Evolutionary conservation across 2,888 invertebrate species (phyloP).

Genomic region (Plusia festucae): DNA sequence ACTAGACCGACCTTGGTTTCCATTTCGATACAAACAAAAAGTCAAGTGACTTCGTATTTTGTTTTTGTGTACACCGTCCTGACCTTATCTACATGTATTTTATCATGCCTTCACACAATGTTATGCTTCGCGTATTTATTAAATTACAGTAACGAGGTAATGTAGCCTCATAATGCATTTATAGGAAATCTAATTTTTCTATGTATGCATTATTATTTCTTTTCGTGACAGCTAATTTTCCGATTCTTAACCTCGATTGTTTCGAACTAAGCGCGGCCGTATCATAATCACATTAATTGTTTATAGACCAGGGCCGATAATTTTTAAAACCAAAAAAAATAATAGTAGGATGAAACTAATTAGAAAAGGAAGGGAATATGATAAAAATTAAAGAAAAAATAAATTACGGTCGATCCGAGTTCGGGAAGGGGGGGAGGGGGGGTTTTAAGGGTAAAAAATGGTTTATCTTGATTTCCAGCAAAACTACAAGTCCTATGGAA

Average conservation of each 20-base stretch:
- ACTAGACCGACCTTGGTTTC: constrained; percentile 30
- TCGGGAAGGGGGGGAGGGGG: too few relatives aligned
- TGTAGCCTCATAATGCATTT: constrained; percentile 38
- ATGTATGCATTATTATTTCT: constrained; percentile 46
- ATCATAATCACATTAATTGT: constrained; percentile 53
- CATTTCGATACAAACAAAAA: constrained; percentile 20
- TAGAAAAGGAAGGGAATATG: too few relatives aligned
- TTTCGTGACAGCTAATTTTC: constrained; percentile 48
- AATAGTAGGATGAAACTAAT: too few relatives aligned
- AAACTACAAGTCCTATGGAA: too few relatives aligned
- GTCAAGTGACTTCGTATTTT: not conserved
- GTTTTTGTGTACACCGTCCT: not conserved
- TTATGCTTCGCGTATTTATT: constrained; percentile 32
- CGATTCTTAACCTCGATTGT: constrained; percentile 43
- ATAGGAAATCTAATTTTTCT: constrained; percentile 52
- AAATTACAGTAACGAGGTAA: constrained; percentile 41
- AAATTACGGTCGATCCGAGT: too few relatives aligned
- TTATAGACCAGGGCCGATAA: too few relatives aligned
- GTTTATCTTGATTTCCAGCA: too few relatives aligned
- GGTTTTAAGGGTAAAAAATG: too few relatives aligned
- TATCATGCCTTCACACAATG: constrained; percentile 34
- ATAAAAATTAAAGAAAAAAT: too few relatives aligned
- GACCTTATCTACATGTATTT: constrained; percentile 15
- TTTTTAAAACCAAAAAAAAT: too few relatives aligned
- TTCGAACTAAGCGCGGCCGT: constrained; percentile 30